These are phyloP conservation scores for Dasyprocta punctata DNA, from an alignment of 2,113 vertebrate genomes.

Conservation along the genomic window DNA sequence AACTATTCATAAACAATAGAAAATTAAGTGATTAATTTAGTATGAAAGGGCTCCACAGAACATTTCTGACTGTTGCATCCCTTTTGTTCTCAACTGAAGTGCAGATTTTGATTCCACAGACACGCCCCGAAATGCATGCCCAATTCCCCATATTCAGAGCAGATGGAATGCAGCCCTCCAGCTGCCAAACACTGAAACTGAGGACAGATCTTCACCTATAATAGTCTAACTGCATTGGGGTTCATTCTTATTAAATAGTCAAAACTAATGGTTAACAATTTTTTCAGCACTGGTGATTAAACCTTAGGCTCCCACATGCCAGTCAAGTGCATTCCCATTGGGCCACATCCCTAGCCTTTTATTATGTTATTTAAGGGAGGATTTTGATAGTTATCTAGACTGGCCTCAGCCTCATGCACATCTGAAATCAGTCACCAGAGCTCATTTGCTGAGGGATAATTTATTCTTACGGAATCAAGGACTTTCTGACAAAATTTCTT, in stretches of 20 bases:
- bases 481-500: neutral
- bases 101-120: neutral
- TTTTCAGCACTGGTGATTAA: neutral
- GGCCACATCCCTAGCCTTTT: neutral
- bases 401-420: neutral
- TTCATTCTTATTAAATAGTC: neutral
- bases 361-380: neutral
- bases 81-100: neutral
- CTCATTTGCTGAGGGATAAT: neutral
- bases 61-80: neutral
- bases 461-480: neutral
- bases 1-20: neutral
- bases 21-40: neutral
- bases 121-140: neutral
- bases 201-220: neutral
- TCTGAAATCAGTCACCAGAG: neutral
- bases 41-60: neutral
- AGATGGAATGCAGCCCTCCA: neutral
- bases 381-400: neutral
- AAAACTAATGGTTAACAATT: neutral
- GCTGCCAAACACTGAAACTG: accelerated
- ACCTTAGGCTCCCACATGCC: too few relatives aligned
- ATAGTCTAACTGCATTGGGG: neutral
- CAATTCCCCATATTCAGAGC: too few relatives aligned
- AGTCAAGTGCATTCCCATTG: neutral